A percentile compares a stretch with the other conserved stretches of the same genome.
Conservation (phyloP, 2,113 vertebrate species). For the Sinocyclocheilus maitianheensis region DNA sequence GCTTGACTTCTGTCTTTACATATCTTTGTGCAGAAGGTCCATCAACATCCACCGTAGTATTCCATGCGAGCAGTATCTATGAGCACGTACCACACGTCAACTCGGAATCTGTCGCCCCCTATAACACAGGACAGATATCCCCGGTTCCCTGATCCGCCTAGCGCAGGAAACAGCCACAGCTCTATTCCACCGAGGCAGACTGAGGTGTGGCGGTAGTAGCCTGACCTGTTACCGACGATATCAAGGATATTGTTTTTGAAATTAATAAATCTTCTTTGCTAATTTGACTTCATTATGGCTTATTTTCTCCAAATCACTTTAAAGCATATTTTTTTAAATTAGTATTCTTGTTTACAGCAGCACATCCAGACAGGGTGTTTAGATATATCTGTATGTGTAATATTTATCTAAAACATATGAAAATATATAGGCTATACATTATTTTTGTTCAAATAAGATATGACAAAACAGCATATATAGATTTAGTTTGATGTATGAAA, state of each 20-base stretch:
- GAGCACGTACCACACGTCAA: constrained; percentile 60
- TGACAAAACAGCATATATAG: no score
- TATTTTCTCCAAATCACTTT: neutral
- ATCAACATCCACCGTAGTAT: constrained; percentile 25
- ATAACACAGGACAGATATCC: constrained; percentile 6
- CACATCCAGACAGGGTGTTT: neutral
- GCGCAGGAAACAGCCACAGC: neutral
- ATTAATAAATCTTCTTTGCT: neutral
- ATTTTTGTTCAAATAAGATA: no score
- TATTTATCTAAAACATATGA: neutral
- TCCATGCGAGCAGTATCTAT: constrained; percentile 39
- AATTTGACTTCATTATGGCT: neutral
- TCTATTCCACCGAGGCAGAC: neutral
- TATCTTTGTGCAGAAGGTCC: neutral
- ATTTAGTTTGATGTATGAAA: no score
- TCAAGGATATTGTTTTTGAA: neutral
- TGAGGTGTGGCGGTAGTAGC: constrained; percentile 10
- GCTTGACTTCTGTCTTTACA: constrained; percentile 2
- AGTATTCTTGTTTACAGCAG: neutral
- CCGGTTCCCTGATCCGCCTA: neutral
- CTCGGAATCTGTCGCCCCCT: constrained; percentile 39
- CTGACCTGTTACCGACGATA: neutral
- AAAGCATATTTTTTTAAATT: neutral
- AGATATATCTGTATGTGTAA: no score
- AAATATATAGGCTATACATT: no score